Evolutionary conservation across 53 echinoderm and acorn worm genomes (phyloP).

Genomic region (Zoroaster sp.): DNA sequence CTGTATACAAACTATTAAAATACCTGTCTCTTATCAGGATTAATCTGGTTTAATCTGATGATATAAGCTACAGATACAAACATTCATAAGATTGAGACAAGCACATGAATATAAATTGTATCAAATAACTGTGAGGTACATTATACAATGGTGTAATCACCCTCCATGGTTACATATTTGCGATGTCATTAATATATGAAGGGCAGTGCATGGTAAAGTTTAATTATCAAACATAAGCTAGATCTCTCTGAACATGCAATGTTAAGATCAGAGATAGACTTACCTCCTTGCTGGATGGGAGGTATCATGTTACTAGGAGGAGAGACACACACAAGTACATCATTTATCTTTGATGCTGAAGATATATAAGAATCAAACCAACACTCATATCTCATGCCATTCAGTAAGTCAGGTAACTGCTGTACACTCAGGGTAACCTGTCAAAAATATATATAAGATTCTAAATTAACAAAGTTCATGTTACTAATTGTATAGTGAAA

Average conservation of each 20-base stretch:
- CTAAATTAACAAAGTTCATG: too few relatives aligned
- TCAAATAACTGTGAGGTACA: too few relatives aligned
- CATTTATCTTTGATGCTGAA: slow-evolving; percentile 13
- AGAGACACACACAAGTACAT: slow-evolving; percentile 48
- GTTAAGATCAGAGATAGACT: not conserved
- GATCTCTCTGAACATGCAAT: not conserved
- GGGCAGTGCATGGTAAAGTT: not conserved
- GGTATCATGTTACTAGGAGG: slow-evolving; percentile 43
- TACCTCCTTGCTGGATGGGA: slow-evolving; percentile 32
- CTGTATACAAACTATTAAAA: too few relatives aligned
- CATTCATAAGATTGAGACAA: too few relatives aligned
- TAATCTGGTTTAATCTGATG: too few relatives aligned
- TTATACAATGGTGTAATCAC: too few relatives aligned
- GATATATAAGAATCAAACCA: slow-evolving; percentile 55
- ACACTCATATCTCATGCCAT: slow-evolving; percentile 62
- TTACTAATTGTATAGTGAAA: not conserved
- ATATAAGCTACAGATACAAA: too few relatives aligned
- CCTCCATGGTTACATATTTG: too few relatives aligned
- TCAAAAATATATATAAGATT: not conserved
- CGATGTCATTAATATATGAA: too few relatives aligned
- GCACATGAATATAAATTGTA: too few relatives aligned
- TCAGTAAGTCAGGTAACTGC: slow-evolving; percentile 70
- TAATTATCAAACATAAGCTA: too few relatives aligned
- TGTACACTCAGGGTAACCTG: slow-evolving; percentile 69
- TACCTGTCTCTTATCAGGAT: too few relatives aligned